Evolutionary conservation across 2,797 vertebrate genomes (phyloP).

Genomic region (Sebastes taczanowskii): DNA sequence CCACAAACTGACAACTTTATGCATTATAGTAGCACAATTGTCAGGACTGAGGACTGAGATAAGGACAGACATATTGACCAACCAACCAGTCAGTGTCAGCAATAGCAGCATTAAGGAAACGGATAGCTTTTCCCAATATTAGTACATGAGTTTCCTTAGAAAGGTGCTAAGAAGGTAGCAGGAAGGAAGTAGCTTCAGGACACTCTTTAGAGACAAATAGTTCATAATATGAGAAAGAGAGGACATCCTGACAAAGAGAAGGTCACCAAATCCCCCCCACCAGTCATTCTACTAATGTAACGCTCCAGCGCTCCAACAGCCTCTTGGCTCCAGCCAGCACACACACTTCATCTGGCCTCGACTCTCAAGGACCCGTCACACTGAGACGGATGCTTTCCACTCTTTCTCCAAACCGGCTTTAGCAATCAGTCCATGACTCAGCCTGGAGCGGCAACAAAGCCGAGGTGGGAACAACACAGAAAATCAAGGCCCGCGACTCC

Average conservation of each 20-base stretch:
- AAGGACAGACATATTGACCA: neutral
- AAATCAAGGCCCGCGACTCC: neutral
- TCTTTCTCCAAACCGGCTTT: slow-evolving; percentile 31
- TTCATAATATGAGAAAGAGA: slow-evolving; percentile 19
- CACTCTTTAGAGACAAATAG: slow-evolving; percentile 5
- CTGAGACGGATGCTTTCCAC: slow-evolving; percentile 51
- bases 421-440: slow-evolving; percentile 45
- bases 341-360: slow-evolving; percentile 38
- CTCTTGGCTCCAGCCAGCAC: slow-evolving; percentile 13
- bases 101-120: neutral
- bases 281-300: slow-evolving; percentile 30
- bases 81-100: no score
- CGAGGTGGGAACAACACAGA: slow-evolving; percentile 9
- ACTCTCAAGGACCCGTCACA: slow-evolving; percentile 42
- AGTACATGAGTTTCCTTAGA: neutral
- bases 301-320: slow-evolving; percentile 5
- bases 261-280: slow-evolving; percentile 2
- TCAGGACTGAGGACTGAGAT: neutral
- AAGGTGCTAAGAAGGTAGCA: neutral
- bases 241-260: slow-evolving; percentile 21
- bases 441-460: slow-evolving; percentile 17
- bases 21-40: no score
- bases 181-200: neutral
- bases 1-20: neutral
- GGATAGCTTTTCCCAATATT: neutral